Percentiles rank a stretch among this genome's conserved stretches.
Conservation (phyloP, 1,140 invertebrate species). For the Anastrepha ludens region DNA sequence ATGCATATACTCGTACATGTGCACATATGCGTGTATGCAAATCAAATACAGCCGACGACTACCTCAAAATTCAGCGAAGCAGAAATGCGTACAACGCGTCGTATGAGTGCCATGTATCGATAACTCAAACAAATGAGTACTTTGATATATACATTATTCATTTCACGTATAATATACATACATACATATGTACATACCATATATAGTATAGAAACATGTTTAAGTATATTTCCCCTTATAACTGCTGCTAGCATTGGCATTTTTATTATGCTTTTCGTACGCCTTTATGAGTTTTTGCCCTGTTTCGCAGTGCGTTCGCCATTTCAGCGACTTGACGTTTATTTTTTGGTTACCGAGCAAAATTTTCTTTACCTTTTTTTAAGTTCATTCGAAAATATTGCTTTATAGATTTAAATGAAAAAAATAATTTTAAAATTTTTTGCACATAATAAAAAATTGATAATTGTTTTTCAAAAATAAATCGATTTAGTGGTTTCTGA, state of each 20-base stretch:
- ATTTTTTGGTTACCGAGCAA: too few species aligned
- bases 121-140: conserved; percentile 17
- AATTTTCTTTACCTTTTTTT: too few species aligned
- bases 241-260: background rate
- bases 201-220: background rate
- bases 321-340: too few species aligned
- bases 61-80: conserved; percentile 15
- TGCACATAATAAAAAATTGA: too few species aligned
- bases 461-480: too few species aligned
- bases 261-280: background rate
- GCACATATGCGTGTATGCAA: background rate
- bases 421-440: too few species aligned
- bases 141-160: background rate
- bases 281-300: background rate
- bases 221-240: background rate
- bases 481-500: too few species aligned
- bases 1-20: background rate
- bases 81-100: background rate
- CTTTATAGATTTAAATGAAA: too few species aligned
- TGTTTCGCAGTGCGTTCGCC: too few species aligned
- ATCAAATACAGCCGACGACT: background rate
- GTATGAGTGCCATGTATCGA: conserved; percentile 5
- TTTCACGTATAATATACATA: background rate
- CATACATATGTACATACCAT: background rate
- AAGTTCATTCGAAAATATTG: too few species aligned